phyloP scores from a whole-genome alignment of 2,113 vertebrate genomes.

The Butastur rufipennis region DNA sequence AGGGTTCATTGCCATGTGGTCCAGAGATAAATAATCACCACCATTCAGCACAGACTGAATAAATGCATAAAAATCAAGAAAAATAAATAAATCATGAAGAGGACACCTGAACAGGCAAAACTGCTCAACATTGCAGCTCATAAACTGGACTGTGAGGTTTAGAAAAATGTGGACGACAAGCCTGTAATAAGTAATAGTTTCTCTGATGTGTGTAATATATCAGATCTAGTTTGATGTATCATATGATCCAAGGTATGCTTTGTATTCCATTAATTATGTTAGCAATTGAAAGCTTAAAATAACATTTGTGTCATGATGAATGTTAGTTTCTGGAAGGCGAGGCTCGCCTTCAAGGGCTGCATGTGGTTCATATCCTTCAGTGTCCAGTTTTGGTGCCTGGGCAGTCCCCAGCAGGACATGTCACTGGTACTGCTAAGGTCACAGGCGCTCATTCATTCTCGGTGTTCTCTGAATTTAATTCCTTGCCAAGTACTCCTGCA shows the following conservation, averaged over 20 bases:
- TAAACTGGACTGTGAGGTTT: background rate
- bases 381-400: rapidly evolving
- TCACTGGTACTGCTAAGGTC: rapidly evolving
- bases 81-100: background rate
- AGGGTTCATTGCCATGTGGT: background rate
- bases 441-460: rapidly evolving
- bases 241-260: rapidly evolving
- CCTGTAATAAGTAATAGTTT: background rate
- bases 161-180: background rate
- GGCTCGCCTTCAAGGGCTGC: rapidly evolving
- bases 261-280: background rate
- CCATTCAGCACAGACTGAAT: background rate
- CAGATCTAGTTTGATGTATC: background rate
- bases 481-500: background rate
- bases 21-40: background rate
- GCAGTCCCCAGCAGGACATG: background rate
- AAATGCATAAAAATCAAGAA: background rate
- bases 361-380: background rate
- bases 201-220: background rate
- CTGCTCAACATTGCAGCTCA: background rate
- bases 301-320: background rate
- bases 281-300: background rate
- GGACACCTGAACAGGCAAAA: background rate
- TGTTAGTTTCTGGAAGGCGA: background rate
- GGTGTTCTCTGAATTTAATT: background rate